Conservation (phyloP, 1,140 invertebrate genomes). For the Magallana angulata region DNA sequence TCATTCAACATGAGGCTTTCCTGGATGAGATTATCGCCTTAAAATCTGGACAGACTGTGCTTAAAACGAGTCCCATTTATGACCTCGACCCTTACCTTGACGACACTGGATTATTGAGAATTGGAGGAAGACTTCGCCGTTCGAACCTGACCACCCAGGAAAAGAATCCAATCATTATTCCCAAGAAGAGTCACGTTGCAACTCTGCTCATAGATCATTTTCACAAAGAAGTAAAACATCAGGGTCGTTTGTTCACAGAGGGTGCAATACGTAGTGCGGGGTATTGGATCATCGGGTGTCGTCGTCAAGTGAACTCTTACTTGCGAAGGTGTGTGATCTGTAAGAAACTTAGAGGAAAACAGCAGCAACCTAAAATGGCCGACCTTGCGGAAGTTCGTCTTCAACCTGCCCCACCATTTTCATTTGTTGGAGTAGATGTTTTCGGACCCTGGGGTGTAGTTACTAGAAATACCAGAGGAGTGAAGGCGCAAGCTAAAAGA, state of each 20-base stretch:
- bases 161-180: slow-evolving; percentile 62
- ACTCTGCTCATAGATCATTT: slow-evolving; percentile 52
- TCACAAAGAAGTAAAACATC: slow-evolving; percentile 59
- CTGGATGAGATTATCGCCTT: slow-evolving; percentile 5
- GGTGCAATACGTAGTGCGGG: slow-evolving; percentile 56
- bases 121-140: slow-evolving; percentile 59
- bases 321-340: slow-evolving; percentile 45
- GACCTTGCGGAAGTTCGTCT: slow-evolving; percentile 50
- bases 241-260: slow-evolving; percentile 54
- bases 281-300: slow-evolving; percentile 61
- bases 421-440: slow-evolving; percentile 42
- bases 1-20: slow-evolving; percentile 8
- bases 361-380: slow-evolving; percentile 46
- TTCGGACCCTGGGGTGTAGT: slow-evolving; percentile 47
- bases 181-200: slow-evolving; percentile 41
- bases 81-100: slow-evolving; percentile 53
- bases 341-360: slow-evolving; percentile 39
- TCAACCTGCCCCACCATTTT: slow-evolving; percentile 40
- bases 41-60: not conserved
- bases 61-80: slow-evolving; percentile 42
- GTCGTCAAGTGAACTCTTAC: slow-evolving; percentile 44
- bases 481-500: slow-evolving; percentile 40
- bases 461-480: slow-evolving; percentile 38
- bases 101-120: slow-evolving; percentile 53
- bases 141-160: too few relatives aligned